Conservation (phyloP, 2,888 invertebrate species). For the Seladonia tumulorum region DNA sequence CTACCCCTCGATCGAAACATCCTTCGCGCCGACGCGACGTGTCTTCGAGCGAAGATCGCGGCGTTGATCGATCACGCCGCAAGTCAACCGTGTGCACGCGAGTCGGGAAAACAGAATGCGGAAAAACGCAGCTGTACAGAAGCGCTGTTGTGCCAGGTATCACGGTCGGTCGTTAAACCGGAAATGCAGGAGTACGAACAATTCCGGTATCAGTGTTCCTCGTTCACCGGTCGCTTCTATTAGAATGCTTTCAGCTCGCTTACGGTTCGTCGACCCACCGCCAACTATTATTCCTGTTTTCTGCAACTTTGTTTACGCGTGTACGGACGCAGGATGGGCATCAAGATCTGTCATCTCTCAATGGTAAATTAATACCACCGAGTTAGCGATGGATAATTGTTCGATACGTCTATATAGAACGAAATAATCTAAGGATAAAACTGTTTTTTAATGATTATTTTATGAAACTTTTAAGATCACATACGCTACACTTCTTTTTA, state of each 20-base stretch:
- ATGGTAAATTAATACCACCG: not conserved
- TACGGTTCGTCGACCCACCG: constrained; percentile 5
- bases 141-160: constrained; percentile 46
- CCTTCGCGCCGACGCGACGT: not conserved
- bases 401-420: no score
- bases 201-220: constrained; percentile 43
- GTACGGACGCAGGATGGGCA: not conserved
- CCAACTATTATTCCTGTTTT: not conserved
- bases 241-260: constrained; percentile 14
- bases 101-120: constrained; percentile 17
- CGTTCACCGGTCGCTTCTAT: not conserved
- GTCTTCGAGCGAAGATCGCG: constrained; percentile 4
- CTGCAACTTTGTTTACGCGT: not conserved
- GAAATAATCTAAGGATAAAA: not conserved
- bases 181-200: constrained; percentile 38
- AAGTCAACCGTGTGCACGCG: not conserved
- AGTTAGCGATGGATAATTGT: not conserved
- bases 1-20: not conserved
- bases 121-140: constrained; percentile 57
- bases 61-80: constrained; percentile 14
- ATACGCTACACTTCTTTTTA: not conserved
- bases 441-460: not conserved
- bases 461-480: not conserved
- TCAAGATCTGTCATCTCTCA: not conserved
- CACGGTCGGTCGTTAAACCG: constrained; percentile 48